phyloP scores from a whole-genome alignment of 2,888 invertebrate species.

The Cremastobaeus sp. region DNA sequence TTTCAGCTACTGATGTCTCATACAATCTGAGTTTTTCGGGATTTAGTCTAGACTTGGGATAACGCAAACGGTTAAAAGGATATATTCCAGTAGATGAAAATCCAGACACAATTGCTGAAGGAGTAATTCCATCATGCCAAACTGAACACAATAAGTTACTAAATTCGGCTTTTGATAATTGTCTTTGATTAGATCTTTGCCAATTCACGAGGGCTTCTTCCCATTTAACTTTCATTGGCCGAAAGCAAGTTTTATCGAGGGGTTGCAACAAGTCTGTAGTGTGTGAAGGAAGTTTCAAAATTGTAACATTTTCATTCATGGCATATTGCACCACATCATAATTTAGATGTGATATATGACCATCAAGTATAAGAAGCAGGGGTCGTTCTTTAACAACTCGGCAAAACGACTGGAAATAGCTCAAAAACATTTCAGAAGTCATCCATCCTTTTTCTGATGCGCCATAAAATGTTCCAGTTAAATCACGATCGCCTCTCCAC shows the following conservation, averaged over 20 bases:
- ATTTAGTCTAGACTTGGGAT: conserved; percentile 6
- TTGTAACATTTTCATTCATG: conserved; percentile 16
- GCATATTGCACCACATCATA: conserved; percentile 16
- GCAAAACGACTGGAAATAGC: conserved; percentile 21
- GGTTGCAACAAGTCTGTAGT: conserved; percentile 23
- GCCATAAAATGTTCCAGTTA: conserved; percentile 15
- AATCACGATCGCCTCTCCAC: conserved; percentile 12
- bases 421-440: conserved; percentile 16
- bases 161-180: conserved; percentile 17
- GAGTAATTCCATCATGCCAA: conserved; percentile 8
- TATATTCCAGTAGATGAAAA: conserved; percentile 12
- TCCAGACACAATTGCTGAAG: conserved; percentile 4
- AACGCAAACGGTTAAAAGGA: conserved; percentile 8
- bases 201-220: conserved; percentile 14
- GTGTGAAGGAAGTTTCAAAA: conserved; percentile 29
- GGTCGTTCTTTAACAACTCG: conserved; percentile 5
- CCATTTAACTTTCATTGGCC: conserved; percentile 25
- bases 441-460: conserved; percentile 25
- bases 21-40: conserved; percentile 5
- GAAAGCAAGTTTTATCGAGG: conserved; percentile 29
- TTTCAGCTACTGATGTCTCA: not conserved
- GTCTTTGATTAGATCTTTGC: conserved; percentile 13
- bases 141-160: conserved; percentile 4
- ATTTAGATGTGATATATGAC: conserved; percentile 20
- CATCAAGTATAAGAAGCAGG: conserved; percentile 11